A percentile compares a stretch with the other conserved stretches of the same genome.
These are phyloP conservation scores for Ferdinandea cuprea DNA, from an alignment of 2,888 invertebrate species.

Conservation along the genomic window DNA sequence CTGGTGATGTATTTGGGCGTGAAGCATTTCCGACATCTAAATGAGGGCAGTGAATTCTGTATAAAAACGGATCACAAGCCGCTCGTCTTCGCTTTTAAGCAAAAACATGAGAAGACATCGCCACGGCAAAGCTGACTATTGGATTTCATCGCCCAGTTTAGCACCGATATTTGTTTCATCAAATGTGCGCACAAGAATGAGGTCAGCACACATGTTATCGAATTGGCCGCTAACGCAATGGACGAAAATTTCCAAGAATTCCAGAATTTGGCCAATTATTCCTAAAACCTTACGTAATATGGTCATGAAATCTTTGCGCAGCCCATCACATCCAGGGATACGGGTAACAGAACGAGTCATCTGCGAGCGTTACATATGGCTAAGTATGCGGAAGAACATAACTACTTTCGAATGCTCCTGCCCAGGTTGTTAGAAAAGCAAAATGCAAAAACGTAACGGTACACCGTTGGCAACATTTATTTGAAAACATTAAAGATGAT, in stretches of 20 bases:
- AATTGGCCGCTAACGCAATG: slow-evolving; percentile 14
- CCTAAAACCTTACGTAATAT: slow-evolving; percentile 8
- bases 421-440: slow-evolving; percentile 34
- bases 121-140: slow-evolving; percentile 79
- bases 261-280: slow-evolving; percentile 41
- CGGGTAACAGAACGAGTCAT: slow-evolving; percentile 1
- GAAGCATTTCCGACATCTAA: slow-evolving; percentile 75
- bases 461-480: not conserved
- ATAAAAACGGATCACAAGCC: slow-evolving; percentile 73
- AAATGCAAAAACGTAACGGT: slow-evolving; percentile 22
- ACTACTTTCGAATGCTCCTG: slow-evolving; percentile 9
- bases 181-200: slow-evolving; percentile 52
- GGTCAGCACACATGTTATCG: not conserved
- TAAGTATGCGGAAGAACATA: slow-evolving; percentile 32
- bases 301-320: slow-evolving; percentile 15
- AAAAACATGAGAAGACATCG: slow-evolving; percentile 77
- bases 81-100: slow-evolving; percentile 76
- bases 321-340: slow-evolving; percentile 33
- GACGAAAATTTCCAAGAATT: slow-evolving; percentile 28
- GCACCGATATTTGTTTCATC: slow-evolving; percentile 41
- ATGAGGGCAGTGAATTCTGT: slow-evolving; percentile 60
- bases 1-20: slow-evolving; percentile 80
- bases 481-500: slow-evolving; percentile 51
- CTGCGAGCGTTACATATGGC: slow-evolving; percentile 39
- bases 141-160: slow-evolving; percentile 75